A percentile compares a stretch with the other conserved stretches of the same genome.
Evolutionary conservation across 2,113 vertebrate species (phyloP).

Genomic region (Scalopus aquaticus): DNA sequence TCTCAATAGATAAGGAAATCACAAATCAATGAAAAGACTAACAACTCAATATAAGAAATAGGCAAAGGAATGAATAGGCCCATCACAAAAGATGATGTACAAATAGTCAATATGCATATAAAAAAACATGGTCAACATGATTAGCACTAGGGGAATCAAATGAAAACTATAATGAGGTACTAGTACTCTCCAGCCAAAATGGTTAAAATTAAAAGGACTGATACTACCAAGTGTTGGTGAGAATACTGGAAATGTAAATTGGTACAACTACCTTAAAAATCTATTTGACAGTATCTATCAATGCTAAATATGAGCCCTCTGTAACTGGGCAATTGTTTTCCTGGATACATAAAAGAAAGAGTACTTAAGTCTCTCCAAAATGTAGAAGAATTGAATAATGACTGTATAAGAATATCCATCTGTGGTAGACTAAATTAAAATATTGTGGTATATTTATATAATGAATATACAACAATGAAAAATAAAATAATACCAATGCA

Average conservation of each 20-base stretch:
- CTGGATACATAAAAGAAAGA: background rate
- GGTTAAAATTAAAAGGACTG: background rate
- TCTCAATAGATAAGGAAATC: background rate
- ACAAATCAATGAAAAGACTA: background rate
- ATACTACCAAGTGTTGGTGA: background rate
- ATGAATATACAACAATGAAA: conserved; percentile 14
- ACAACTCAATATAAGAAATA: background rate
- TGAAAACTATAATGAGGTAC: background rate
- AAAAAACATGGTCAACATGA: background rate
- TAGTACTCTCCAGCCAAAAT: background rate
- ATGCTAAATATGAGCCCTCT: background rate
- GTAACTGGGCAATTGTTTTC: background rate
- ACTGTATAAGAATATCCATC: background rate
- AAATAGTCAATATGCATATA: background rate
- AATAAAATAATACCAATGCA: background rate
- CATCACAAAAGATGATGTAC: background rate
- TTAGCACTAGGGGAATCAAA: background rate
- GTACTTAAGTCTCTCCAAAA: background rate
- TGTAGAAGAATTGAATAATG: background rate
- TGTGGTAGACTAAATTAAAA: background rate
- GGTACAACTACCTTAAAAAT: conserved; percentile 5
- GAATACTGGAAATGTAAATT: background rate
- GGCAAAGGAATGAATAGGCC: background rate
- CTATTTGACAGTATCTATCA: background rate
- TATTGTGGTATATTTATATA: background rate